Base-by-base conservation (phyloP, 2,888 invertebrate genomes). In the Nemotelus nigrinus region DNA sequence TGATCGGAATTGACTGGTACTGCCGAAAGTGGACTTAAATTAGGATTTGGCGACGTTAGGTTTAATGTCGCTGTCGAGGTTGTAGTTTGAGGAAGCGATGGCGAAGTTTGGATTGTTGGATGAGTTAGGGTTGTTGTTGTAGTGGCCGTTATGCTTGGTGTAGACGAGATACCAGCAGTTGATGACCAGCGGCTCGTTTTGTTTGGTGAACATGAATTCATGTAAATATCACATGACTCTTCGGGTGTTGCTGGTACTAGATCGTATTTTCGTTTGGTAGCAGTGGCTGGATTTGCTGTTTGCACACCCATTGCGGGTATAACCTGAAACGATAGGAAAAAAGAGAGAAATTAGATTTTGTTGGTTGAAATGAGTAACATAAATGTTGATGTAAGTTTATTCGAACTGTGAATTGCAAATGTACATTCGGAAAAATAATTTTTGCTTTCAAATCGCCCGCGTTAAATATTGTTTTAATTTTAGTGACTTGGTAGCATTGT, bases 241-340 rank as follows among this genome's bases (percentile, higher is more conserved):
- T 89, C 89, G 81, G 83, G 82, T 77, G 86, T 86, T 80, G 86
- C 85, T 80, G 85, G 67, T 78, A 85, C 87, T 80, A 86, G 84
- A 88, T 92, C 90, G 85, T 90, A 88, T 89, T 92, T 90, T 88
- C 91, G 90, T 91, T 92, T 90, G 85, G 90, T 90, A 88, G 92
- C 90, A 87, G 91, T 90, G 81, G 87, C 85, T 90, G 92, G 92
- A 89, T 92, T 89, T 87, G 91, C 90, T 82, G 87, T 85, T 90
- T 92, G 92, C 89, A 92, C 89, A 91, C 92, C 92, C 92, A 92
- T 92, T 90, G 92, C 91, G 90, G 91, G 91, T 90, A 85, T 85
- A 78, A 86, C 85, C 87, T 87, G 82, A 5, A 84, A 82, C 70
- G 48, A 50, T 53, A 76, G 81, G 80, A 50, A 68, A 25, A 25